These are phyloP conservation scores for Anolis carolinensis DNA, from an alignment of 2,113 vertebrate species.

Conservation along the genomic window DNA sequence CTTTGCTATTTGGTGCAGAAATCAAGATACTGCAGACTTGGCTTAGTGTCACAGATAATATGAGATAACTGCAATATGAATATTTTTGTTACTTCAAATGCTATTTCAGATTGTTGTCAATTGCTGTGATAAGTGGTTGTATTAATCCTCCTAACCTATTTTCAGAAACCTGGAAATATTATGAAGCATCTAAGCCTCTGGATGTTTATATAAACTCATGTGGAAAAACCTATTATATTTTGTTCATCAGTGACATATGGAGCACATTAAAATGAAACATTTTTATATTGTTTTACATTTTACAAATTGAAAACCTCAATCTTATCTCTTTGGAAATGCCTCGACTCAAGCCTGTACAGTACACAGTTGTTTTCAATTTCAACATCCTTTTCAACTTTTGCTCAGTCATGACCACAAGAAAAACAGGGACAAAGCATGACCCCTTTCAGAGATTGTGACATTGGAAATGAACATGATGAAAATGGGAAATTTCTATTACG, in stretches of 20 bases:
- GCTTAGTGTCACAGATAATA: slow-evolving; percentile 21
- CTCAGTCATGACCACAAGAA: background rate
- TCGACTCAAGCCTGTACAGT: slow-evolving; percentile 35
- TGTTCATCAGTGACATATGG: slow-evolving; percentile 56
- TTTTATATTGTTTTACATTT: slow-evolving; percentile 63
- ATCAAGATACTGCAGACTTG: slow-evolving; percentile 24
- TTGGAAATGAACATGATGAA: slow-evolving; percentile 1
- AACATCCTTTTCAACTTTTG: slow-evolving; percentile 46
- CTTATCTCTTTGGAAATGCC: slow-evolving; percentile 60
- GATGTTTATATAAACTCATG: slow-evolving; percentile 57
- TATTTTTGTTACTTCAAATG: slow-evolving; percentile 28
- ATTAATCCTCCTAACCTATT: slow-evolving; percentile 46
- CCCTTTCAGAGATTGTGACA: background rate
- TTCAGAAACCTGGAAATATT: slow-evolving; percentile 52
- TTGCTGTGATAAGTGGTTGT: slow-evolving; percentile 44
- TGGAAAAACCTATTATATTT: slow-evolving; percentile 58
- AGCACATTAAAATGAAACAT: slow-evolving; percentile 60
- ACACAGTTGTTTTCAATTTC: slow-evolving; percentile 22
- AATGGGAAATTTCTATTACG: background rate
- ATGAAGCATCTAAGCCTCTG: slow-evolving; percentile 46
- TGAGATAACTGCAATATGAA: slow-evolving; percentile 22
- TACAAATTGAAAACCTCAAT: slow-evolving; percentile 63
- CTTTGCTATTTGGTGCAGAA: slow-evolving; percentile 14
- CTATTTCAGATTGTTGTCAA: slow-evolving; percentile 55
- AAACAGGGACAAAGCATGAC: background rate